Percentiles rank a stretch among this genome's conserved stretches.
These are phyloP conservation scores for Myioborus melanocephalus DNA, from an alignment of 2,797 vertebrate species.

Conservation along the genomic window DNA sequence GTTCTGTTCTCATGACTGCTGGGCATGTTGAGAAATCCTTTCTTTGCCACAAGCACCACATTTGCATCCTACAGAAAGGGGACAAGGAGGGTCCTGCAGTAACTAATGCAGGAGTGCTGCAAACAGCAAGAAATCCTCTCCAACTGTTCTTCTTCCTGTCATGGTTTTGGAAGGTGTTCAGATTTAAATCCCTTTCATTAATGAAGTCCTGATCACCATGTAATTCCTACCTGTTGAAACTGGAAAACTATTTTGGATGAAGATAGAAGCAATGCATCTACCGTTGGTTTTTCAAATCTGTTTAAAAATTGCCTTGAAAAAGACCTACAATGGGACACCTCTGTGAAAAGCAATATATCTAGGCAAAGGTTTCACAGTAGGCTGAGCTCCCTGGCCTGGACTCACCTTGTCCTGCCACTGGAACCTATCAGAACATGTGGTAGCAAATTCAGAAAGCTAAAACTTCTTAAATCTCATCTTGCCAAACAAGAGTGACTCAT, in stretches of 20 bases:
- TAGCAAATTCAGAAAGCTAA: background rate
- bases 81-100: background rate
- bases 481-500: background rate
- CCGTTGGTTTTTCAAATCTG: background rate
- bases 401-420: background rate
- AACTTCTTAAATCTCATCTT: background rate
- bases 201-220: background rate
- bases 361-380: background rate
- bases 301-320: background rate
- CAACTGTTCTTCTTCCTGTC: background rate
- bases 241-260: background rate
- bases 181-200: background rate
- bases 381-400: background rate
- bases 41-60: background rate
- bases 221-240: background rate
- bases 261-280: background rate
- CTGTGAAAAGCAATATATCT: rapidly evolving
- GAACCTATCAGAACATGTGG: rapidly evolving
- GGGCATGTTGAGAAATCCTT: background rate
- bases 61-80: background rate
- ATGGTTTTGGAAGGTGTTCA: background rate
- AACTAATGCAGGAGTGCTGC: background rate
- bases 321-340: background rate
- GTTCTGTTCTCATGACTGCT: background rate
- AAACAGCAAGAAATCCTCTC: background rate